These are phyloP conservation scores for Tetrapedia diversipes DNA, from an alignment of 2,888 invertebrate species.

Conservation along the genomic window DNA sequence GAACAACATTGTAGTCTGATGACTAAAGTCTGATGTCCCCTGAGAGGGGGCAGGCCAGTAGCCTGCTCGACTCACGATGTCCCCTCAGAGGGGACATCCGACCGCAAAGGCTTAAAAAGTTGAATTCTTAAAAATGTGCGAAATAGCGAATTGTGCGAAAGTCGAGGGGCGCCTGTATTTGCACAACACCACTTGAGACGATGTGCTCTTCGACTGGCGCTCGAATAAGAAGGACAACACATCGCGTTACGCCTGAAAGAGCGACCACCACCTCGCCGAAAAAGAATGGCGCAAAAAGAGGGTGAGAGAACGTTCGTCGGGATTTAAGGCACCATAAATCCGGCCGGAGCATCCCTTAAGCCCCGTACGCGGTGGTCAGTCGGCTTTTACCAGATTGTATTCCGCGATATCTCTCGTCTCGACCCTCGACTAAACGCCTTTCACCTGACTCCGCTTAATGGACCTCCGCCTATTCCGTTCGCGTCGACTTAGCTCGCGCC, in stretches of 20 bases:
- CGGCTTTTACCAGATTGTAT: conserved; percentile 80
- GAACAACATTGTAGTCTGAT: too few species aligned
- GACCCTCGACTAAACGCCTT: conserved; percentile 42
- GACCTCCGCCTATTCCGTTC: conserved; percentile 30
- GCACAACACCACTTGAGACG: too few species aligned
- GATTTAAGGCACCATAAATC: conserved; percentile 81
- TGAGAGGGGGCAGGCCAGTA: too few species aligned
- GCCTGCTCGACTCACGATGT: too few species aligned
- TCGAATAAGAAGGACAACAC: conserved; percentile 37
- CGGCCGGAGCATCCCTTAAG: conserved; percentile 76
- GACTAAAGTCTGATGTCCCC: too few species aligned
- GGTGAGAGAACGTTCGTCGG: conserved; percentile 60
- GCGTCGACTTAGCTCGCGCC: conserved; percentile 12
- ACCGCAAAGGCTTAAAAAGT: too few species aligned
- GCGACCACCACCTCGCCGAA: conserved; percentile 39
- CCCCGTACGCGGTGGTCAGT: conserved; percentile 70
- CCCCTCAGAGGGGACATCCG: too few species aligned
- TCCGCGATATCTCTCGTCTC: conserved; percentile 66
- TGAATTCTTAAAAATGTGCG: too few species aligned
- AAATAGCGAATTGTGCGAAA: too few species aligned
- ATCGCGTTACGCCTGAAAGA: conserved; percentile 37
- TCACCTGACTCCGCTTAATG: conserved; percentile 54
- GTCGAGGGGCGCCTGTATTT: too few species aligned
- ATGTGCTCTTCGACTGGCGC: conserved; percentile 6
- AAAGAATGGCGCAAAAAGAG: conserved; percentile 37